phyloP scores from a whole-genome alignment of 2,888 invertebrate genomes.

The Piscicola geometra region DNA sequence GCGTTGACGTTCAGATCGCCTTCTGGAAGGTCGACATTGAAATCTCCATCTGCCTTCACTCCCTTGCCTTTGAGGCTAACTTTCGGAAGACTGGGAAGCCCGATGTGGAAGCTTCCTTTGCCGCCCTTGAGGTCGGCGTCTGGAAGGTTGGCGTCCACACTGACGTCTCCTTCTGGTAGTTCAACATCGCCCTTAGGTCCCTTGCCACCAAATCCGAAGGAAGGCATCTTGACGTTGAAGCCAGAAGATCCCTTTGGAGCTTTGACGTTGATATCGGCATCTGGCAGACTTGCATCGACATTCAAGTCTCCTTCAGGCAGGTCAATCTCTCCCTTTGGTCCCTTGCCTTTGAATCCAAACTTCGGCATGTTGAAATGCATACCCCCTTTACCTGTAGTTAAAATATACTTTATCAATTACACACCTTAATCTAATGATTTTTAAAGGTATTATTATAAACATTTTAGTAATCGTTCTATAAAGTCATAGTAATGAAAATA shows the following conservation, averaged over 20 bases:
- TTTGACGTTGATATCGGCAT: slow-evolving; percentile 1
- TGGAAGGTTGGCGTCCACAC: not conserved
- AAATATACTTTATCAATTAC: no score
- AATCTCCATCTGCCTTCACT: slow-evolving; percentile 13
- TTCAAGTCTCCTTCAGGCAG: slow-evolving; percentile 1
- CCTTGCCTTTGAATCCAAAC: slow-evolving; percentile 19
- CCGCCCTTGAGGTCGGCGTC: not conserved
- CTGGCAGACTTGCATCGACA: slow-evolving; percentile 14
- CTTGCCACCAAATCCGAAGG: slow-evolving; percentile 7
- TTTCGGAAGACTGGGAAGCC: slow-evolving; percentile 1
- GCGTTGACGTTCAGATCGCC: slow-evolving; percentile 27
- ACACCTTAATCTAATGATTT: no score
- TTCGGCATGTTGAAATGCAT: slow-evolving; percentile 11
- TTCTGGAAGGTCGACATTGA: slow-evolving; percentile 25
- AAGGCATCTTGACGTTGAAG: slow-evolving; percentile 11
- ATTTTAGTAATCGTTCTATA: not conserved
- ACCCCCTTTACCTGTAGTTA: slow-evolving; percentile 15
- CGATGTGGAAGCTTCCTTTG: not conserved
- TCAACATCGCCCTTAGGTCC: slow-evolving; percentile 8
- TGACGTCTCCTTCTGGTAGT: not conserved
- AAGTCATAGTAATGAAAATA: not conserved
- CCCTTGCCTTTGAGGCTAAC: slow-evolving; percentile 32
- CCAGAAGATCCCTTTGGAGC: not conserved
- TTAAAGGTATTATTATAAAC: no score
- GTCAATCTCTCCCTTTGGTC: slow-evolving; percentile 17